phyloP scores from a whole-genome alignment of 1,140 invertebrate genomes.

The Platorchestia sp. region DNA sequence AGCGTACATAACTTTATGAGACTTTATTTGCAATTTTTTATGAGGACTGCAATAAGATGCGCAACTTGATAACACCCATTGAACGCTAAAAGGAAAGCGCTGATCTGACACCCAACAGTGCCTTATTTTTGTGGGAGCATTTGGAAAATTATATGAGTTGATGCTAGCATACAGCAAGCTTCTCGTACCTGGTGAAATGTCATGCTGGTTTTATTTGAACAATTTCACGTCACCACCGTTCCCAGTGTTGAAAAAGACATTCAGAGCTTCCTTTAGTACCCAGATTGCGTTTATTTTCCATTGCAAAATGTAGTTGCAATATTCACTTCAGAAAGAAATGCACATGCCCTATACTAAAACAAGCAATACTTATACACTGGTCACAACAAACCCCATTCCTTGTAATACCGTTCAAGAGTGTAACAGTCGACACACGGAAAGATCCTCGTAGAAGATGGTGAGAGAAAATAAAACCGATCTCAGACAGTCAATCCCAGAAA shows the following conservation, averaged over 20 bases:
- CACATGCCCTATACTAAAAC: too few relatives aligned
- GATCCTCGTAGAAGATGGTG: too few relatives aligned
- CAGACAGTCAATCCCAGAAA: too few relatives aligned
- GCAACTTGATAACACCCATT: not conserved
- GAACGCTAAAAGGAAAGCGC: not conserved
- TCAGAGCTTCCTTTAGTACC: not conserved
- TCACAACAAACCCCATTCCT: too few relatives aligned
- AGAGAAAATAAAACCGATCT: too few relatives aligned
- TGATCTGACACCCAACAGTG: not conserved
- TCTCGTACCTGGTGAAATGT: not conserved
- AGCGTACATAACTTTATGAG: not conserved
- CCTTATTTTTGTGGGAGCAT: not conserved
- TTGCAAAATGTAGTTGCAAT: not conserved
- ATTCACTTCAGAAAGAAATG: too few relatives aligned
- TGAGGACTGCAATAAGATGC: not conserved
- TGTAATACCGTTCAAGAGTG: too few relatives aligned
- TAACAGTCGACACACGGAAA: too few relatives aligned
- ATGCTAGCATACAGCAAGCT: not conserved
- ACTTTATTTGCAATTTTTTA: not conserved
- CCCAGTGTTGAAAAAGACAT: not conserved
- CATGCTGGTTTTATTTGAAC: not conserved
- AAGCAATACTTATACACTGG: too few relatives aligned
- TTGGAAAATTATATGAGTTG: not conserved
- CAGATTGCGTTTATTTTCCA: not conserved
- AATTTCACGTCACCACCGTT: not conserved